These are phyloP conservation scores for Habropoda laboriosa DNA, from an alignment of 1,140 invertebrate species.

Conservation along the genomic window DNA sequence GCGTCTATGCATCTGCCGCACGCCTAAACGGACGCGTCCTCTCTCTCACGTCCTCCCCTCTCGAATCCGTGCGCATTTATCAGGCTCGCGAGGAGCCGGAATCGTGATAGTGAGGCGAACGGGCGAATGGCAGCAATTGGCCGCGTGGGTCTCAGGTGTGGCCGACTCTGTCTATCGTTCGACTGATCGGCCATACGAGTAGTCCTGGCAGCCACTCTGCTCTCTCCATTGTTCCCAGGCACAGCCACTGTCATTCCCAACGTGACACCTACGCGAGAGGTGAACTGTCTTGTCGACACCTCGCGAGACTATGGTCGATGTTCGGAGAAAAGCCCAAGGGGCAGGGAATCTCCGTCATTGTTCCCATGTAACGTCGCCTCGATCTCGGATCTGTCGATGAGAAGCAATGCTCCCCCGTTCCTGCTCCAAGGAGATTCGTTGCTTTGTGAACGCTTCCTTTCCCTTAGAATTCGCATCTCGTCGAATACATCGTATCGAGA, in stretches of 20 bases:
- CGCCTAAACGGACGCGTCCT: constrained; percentile 7
- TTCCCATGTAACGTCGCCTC: constrained; percentile 6
- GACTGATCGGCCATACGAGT: constrained; percentile 47
- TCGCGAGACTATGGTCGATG: neutral
- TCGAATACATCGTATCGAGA: no score
- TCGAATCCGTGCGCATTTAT: constrained; percentile 33
- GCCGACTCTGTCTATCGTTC: constrained; percentile 35
- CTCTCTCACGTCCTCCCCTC: no score
- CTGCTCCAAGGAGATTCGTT: neutral
- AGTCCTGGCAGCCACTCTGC: neutral
- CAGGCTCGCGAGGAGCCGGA: constrained; percentile 32
- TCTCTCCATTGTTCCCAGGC: constrained; percentile 12
- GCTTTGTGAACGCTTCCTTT: neutral
- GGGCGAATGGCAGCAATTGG: constrained; percentile 40
- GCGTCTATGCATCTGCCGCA: constrained; percentile 5
- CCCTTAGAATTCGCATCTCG: no score
- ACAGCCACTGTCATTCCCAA: neutral
- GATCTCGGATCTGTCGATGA: neutral
- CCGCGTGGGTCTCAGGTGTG: constrained; percentile 43
- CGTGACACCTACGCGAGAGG: neutral
- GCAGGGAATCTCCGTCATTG: neutral
- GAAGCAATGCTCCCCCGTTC: neutral
- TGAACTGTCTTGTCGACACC: constrained; percentile 29
- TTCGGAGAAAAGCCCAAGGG: constrained; percentile 25
- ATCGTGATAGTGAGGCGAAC: neutral